A percentile compares a stretch with the other conserved stretches of the same genome.
phyloP scores from a whole-genome alignment of 2,888 invertebrate genomes.

The Ophion ellenae region DNA sequence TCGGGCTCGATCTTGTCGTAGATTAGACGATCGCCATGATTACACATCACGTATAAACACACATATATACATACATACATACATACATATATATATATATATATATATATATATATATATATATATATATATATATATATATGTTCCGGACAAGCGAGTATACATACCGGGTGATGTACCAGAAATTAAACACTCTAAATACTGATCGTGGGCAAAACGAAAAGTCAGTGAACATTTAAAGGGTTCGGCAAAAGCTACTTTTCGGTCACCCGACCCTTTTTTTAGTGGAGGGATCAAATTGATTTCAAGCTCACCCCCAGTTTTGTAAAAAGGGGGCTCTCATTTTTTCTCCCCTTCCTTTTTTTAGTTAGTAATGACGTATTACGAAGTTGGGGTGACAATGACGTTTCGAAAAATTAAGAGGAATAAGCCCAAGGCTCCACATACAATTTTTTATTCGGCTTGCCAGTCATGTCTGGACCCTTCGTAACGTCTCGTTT shows the following conservation, averaged over 20 bases:
- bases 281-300: neutral
- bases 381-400: neutral
- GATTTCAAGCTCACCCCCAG: neutral
- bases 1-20: slow-evolving; percentile 76
- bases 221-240: too few relatives aligned
- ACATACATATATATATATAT: neutral
- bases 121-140: slow-evolving; percentile 19
- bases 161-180: neutral
- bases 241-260: too few relatives aligned
- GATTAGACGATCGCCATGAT: slow-evolving; percentile 75
- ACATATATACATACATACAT: too few relatives aligned
- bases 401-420: neutral
- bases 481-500: neutral
- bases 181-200: neutral
- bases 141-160: neutral
- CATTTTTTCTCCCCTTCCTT: neutral
- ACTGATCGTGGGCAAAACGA: neutral
- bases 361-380: neutral
- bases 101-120: neutral
- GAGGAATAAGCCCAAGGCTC: neutral
- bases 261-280: neutral
- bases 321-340: neutral
- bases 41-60: slow-evolving; percentile 32
- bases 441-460: too few relatives aligned
- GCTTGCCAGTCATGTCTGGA: neutral